Evolutionary conservation across 1,140 invertebrate genomes (phyloP).

Genomic region (Sinella curviseta): DNA sequence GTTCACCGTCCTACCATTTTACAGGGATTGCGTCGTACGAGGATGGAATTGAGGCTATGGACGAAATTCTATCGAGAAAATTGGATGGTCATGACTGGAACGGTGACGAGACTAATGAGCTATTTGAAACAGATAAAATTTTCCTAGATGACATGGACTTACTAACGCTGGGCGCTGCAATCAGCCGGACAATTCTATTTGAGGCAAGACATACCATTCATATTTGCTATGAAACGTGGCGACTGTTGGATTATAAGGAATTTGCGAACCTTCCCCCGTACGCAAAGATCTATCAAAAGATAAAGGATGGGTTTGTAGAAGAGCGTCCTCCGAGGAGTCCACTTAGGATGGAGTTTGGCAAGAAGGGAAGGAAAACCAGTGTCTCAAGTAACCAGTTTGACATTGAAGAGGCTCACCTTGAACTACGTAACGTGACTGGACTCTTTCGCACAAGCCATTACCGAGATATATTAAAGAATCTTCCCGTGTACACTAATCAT

Average conservation of each 20-base stretch:
- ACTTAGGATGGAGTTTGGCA: not conserved
- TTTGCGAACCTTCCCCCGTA: not conserved
- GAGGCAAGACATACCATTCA: not conserved
- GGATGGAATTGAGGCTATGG: not conserved
- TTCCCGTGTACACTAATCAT: not conserved
- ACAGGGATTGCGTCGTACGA: not conserved
- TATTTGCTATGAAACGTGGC: not conserved
- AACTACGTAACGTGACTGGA: not conserved
- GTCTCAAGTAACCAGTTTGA: not conserved
- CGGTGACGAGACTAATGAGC: not conserved
- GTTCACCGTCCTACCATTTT: not conserved
- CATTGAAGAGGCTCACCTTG: not conserved
- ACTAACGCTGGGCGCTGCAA: not conserved
- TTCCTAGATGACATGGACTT: not conserved
- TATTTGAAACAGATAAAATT: conserved; percentile 1
- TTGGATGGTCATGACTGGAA: not conserved
- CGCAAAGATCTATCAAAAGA: not conserved
- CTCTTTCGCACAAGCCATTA: conserved; percentile 6
- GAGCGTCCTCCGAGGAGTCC: not conserved
- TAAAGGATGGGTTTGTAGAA: not conserved
- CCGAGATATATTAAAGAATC: not conserved
- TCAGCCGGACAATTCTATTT: not conserved
- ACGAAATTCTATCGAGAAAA: not conserved
- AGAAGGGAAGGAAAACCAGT: not conserved
- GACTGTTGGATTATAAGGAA: conserved; percentile 4